A percentile compares a stretch with the other conserved stretches of the same genome.
Conservation (phyloP, 2,113 vertebrate genomes). For the Pollimyrus isidori region DNA sequence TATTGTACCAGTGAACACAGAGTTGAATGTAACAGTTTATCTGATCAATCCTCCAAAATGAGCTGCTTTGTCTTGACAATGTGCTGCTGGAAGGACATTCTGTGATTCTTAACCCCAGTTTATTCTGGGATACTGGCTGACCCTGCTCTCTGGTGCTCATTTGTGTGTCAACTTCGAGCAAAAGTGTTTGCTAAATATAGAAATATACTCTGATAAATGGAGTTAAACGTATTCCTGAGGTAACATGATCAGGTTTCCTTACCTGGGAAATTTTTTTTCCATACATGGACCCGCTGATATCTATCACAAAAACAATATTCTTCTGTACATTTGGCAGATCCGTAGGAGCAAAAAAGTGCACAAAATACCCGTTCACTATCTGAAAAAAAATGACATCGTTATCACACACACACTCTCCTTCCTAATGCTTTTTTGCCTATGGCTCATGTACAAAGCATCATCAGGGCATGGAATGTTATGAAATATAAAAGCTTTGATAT, state of each 20-base stretch:
- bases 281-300: constrained; percentile 53
- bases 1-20: not conserved
- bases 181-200: not conserved
- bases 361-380: constrained; percentile 67
- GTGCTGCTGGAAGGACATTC: not conserved
- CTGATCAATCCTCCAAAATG: not conserved
- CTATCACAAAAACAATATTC: constrained; percentile 65
- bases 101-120: not conserved
- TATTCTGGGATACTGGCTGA: not conserved
- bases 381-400: constrained; percentile 28
- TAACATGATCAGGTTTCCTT: not conserved
- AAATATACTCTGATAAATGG: not conserved
- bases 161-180: not conserved
- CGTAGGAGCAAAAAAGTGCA: constrained; percentile 62
- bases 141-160: not conserved
- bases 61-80: not conserved
- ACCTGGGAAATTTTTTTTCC: constrained; percentile 55
- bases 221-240: not conserved
- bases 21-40: not conserved
- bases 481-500: not conserved
- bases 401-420: not conserved
- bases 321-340: constrained; percentile 50
- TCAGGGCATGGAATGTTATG: not conserved
- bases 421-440: not conserved
- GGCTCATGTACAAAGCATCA: not conserved